Base-by-base conservation (phyloP, 2,113 vertebrate genomes). In the Ochotona princeps region DNA sequence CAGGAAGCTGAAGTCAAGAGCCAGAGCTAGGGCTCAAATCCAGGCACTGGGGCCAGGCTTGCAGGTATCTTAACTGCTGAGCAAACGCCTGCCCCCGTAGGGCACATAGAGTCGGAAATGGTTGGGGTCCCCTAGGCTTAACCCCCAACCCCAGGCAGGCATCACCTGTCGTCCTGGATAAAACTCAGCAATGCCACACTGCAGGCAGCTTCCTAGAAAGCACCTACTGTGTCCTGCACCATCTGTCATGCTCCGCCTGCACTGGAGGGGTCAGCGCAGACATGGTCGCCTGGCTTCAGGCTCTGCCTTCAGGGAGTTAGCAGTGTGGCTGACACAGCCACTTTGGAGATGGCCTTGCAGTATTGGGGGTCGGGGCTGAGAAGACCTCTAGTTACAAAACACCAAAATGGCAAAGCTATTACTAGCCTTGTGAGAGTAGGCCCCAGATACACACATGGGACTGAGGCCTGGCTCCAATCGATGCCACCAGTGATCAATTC, bases 181-280 rank as follows among this genome's bases (percentile, higher is more conserved):
- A 57, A 85, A 20, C 2, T 14, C 7, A 35, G 57, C 44, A 1
- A 1, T 13, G 1, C 1, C 2, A 25, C 80, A 25, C 8, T 1
- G 28, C 0, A 3, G 23, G 35, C 10, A 0, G 1, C 3, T 25
- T 28, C 66, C 65, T 15, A 23, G 7, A 61, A 65, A 74, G 91
- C 21, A 3, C 63, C 47, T 75, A 14, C 35, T 10, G 7, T 23
- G 54, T 35, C 49, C 30, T 1, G 2, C 47, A 57, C 69, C 35
- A 4, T 25, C 21, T 1, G 18, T 15, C 54, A 54, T 7, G 25
- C 18, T 79, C 44, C 69, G 63, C 49, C 57, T 81, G 10, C 44
- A 30, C 12, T 20, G 1, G 11, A 18, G 12, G 76, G 66, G 57
- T 21, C n/a, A 26, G 81, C 49, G n/a, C 8, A 1, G 30, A 7